A percentile compares a stretch with the other conserved stretches of the same genome.
Conservation (phyloP, 2,888 invertebrate species). For the Microplitis deprimator region DNA sequence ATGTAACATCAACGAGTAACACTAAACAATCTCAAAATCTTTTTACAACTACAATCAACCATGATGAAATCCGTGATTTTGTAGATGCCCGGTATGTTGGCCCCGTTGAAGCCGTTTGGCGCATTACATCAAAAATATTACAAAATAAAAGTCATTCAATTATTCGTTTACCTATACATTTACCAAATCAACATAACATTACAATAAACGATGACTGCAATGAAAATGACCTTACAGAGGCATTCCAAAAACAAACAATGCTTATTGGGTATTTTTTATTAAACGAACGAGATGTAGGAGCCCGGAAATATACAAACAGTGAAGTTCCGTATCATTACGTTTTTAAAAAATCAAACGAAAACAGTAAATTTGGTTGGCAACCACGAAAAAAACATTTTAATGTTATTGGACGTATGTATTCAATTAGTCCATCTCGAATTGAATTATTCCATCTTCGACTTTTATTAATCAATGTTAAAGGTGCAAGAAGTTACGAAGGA, state of each 20-base stretch:
- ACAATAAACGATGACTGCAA: constrained; percentile 15
- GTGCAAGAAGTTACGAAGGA: too few relatives aligned
- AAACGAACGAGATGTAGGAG: background rate
- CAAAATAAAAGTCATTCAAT: too few relatives aligned
- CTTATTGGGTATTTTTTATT: background rate
- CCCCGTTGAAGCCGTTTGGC: too few relatives aligned
- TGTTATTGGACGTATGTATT: background rate
- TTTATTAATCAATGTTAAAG: background rate
- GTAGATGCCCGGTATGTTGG: too few relatives aligned
- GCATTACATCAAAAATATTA: too few relatives aligned
- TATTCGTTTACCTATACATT: too few relatives aligned
- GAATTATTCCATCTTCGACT: constrained; percentile 14
- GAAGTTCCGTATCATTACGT: background rate
- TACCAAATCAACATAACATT: too few relatives aligned
- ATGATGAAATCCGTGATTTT: constrained; percentile 49
- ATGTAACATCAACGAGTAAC: background rate
- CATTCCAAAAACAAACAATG: constrained; percentile 13
- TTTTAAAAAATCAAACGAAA: background rate
- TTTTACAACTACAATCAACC: constrained; percentile 5
- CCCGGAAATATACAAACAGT: background rate
- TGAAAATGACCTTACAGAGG: constrained; percentile 18
- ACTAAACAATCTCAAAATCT: too few relatives aligned
- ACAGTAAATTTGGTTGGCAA: background rate
- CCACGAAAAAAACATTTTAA: background rate
- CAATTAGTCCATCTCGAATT: background rate